These are phyloP conservation scores for Ceratosolen fusciceps DNA, from an alignment of 1,140 invertebrate genomes.

Conservation along the genomic window DNA sequence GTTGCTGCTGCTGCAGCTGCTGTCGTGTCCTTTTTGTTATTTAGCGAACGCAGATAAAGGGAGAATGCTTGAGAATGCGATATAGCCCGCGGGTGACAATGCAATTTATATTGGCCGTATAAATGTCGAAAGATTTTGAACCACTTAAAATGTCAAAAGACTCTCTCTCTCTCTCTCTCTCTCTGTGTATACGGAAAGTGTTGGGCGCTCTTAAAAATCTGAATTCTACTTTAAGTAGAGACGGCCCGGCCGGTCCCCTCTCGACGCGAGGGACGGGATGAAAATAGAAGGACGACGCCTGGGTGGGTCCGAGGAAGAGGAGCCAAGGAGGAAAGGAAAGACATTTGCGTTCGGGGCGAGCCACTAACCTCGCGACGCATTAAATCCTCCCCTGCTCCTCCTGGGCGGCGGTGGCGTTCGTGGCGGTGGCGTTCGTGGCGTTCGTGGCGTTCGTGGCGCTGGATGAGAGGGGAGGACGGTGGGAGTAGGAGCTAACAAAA, in stretches of 20 bases:
- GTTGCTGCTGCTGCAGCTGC: not conserved
- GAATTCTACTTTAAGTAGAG: not conserved
- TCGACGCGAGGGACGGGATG: not conserved
- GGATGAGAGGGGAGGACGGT: no score
- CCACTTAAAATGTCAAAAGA: not conserved
- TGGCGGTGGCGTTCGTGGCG: no score
- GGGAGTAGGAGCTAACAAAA: constrained; percentile 11
- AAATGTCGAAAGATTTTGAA: constrained; percentile 5
- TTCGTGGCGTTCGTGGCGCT: no score
- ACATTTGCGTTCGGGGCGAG: constrained; percentile 11
- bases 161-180: not conserved
- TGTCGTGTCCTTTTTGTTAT: not conserved
- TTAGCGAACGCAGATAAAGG: not conserved
- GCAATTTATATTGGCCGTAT: no score
- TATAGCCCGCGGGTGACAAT: not conserved
- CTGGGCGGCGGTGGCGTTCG: no score
- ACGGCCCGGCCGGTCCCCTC: not conserved
- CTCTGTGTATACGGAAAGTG: no score
- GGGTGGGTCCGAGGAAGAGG: not conserved
- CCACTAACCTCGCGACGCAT: constrained; percentile 27
- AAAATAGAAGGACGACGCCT: not conserved
- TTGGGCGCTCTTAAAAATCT: not conserved
- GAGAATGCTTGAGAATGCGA: not conserved
- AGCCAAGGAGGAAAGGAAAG: not conserved
- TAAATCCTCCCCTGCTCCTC: constrained; percentile 30